Conservation (phyloP, 2,888 invertebrate genomes). For the Abrostola tripartita region DNA sequence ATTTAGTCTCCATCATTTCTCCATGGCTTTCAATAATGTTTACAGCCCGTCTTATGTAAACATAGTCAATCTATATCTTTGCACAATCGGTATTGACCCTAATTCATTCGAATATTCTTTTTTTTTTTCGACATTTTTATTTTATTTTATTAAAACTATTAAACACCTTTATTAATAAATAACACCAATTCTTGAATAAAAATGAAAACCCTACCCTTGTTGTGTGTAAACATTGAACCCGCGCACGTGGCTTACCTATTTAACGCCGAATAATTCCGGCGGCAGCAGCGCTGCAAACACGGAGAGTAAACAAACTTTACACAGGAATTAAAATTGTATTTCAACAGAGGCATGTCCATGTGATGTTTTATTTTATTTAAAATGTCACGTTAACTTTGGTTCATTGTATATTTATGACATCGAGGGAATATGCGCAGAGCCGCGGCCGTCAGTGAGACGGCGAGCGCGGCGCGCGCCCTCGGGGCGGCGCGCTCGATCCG, state of each 20-base stretch:
- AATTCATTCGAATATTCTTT: no score
- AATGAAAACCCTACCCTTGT: neutral
- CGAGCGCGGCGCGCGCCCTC: conserved; percentile 40
- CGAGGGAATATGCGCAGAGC: conserved; percentile 14
- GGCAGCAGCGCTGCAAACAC: neutral
- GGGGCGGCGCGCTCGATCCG: conserved; percentile 38
- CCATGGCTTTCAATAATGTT: no score
- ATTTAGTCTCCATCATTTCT: no score
- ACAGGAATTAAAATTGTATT: neutral
- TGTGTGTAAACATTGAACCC: neutral
- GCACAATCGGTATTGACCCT: no score
- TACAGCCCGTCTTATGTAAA: no score
- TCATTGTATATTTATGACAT: no score
- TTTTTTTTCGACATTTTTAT: no score
- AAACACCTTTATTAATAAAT: no score
- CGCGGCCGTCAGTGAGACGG: conserved; percentile 32
- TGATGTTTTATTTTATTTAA: neutral
- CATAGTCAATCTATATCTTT: no score
- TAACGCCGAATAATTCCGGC: neutral
- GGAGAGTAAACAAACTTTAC: neutral
- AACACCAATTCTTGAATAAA: neutral
- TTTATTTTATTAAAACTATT: no score
- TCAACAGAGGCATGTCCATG: neutral
- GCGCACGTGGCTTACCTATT: neutral
- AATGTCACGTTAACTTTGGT: neutral